phyloP scores from a whole-genome alignment of 2,797 vertebrate species.

The Bradypodion pumilum region DNA sequence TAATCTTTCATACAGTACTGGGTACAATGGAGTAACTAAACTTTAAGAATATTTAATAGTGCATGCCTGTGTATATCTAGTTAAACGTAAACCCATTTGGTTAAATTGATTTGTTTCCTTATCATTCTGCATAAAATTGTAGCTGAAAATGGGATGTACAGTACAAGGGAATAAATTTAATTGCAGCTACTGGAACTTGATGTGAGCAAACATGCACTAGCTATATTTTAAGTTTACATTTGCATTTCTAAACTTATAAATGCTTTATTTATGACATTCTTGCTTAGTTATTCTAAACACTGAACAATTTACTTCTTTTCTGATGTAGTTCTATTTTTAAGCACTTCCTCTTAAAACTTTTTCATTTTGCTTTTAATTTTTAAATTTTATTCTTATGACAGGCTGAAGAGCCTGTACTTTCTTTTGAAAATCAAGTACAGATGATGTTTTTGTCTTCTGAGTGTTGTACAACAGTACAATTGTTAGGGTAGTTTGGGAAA shows the following conservation, averaged over 20 bases:
- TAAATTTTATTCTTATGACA: no score
- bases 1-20: background rate
- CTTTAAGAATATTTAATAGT: background rate
- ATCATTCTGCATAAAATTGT: background rate
- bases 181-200: background rate
- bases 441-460: background rate
- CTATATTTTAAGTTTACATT: background rate
- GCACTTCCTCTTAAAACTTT: conserved; percentile 53
- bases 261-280: background rate
- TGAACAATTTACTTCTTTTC: background rate
- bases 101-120: background rate
- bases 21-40: background rate
- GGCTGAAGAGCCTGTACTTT: no score
- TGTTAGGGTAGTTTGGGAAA: background rate
- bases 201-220: background rate
- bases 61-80: background rate
- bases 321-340: conserved; percentile 37
- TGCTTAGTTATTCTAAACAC: background rate
- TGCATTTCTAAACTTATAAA: background rate
- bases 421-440: background rate
- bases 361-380: conserved; percentile 47
- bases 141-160: background rate
- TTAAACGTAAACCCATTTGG: background rate
- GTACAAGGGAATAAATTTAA: background rate
- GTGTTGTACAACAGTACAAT: background rate